phyloP scores from a whole-genome alignment of 1,140 invertebrate species.

The Meloidogyne hapla region DNA sequence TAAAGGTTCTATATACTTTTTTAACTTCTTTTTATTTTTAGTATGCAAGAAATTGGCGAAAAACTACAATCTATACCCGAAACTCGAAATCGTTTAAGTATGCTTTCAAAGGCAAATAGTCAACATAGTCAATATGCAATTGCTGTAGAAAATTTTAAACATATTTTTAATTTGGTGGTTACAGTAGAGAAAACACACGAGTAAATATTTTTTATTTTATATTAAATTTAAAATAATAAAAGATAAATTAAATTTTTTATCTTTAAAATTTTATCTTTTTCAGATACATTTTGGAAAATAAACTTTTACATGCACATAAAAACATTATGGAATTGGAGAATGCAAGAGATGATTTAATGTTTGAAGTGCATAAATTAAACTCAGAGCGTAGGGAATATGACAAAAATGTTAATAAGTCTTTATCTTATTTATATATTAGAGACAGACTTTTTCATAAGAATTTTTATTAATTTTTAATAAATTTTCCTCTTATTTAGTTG shows the following conservation, averaged over 20 bases:
- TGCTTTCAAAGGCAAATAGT: constrained; percentile 86
- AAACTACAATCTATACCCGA: constrained; percentile 73
- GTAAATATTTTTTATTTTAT: constrained; percentile 54
- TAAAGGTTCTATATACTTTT: constrained; percentile 64
- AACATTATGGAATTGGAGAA: constrained; percentile 87
- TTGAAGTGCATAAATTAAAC: constrained; percentile 88
- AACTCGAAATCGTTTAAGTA: constrained; percentile 76
- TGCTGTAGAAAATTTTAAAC: constrained; percentile 94
- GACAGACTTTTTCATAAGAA: neutral
- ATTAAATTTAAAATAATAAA: neutral
- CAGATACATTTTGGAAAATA: constrained; percentile 84
- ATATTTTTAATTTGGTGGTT: constrained; percentile 94
- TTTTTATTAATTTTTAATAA: neutral
- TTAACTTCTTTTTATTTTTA: constrained; percentile 52
- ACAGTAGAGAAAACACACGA: constrained; percentile 90
- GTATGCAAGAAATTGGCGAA: constrained; percentile 70
- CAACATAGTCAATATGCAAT: constrained; percentile 87
- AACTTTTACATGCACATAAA: constrained; percentile 88
- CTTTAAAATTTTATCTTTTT: neutral
- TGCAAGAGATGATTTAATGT: constrained; percentile 88
- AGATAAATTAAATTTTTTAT: no score
- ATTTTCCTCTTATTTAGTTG: constrained; percentile 61
- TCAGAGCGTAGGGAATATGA: constrained; percentile 78
- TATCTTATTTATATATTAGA: neutral
- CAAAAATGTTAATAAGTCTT: constrained; percentile 72